phyloP scores from a whole-genome alignment of 2,888 invertebrate genomes.

The Melipona bicolor region DNA sequence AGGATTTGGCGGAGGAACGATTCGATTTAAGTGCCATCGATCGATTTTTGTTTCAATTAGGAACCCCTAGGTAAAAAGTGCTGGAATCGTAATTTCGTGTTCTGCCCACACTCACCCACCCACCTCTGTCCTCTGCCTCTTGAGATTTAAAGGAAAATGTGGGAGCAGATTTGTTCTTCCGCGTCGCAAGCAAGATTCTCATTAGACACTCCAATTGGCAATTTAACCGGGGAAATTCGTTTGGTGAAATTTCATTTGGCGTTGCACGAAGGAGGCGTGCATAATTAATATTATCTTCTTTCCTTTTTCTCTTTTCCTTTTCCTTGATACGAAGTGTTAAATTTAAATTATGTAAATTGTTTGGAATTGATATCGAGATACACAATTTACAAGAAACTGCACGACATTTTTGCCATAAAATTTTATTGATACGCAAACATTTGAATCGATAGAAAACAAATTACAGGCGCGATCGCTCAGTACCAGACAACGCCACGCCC shows the following conservation, averaged over 20 bases:
- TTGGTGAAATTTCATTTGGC: neutral
- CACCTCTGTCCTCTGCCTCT: no score
- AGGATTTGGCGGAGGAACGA: slow-evolving; percentile 33
- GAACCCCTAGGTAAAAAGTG: slow-evolving; percentile 2
- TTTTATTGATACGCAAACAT: no score
- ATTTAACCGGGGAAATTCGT: neutral
- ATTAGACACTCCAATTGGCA: slow-evolving; percentile 10
- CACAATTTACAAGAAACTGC: no score
- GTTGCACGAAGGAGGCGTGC: neutral
- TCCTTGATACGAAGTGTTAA: no score
- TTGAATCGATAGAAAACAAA: no score
- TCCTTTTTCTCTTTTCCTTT: no score
- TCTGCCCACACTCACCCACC: neutral
- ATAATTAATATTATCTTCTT: no score
- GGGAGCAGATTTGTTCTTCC: slow-evolving; percentile 4
- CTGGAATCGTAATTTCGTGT: slow-evolving; percentile 27
- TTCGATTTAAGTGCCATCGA: slow-evolving; percentile 45
- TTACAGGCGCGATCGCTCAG: no score
- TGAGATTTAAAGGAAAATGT: neutral
- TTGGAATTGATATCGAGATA: no score
- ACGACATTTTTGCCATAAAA: no score
- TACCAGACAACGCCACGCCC: no score
- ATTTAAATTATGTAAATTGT: no score
- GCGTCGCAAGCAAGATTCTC: neutral
- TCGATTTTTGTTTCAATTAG: slow-evolving; percentile 44